phyloP scores from a whole-genome alignment of 2,888 invertebrate genomes.

The Steromphala cineraria region DNA sequence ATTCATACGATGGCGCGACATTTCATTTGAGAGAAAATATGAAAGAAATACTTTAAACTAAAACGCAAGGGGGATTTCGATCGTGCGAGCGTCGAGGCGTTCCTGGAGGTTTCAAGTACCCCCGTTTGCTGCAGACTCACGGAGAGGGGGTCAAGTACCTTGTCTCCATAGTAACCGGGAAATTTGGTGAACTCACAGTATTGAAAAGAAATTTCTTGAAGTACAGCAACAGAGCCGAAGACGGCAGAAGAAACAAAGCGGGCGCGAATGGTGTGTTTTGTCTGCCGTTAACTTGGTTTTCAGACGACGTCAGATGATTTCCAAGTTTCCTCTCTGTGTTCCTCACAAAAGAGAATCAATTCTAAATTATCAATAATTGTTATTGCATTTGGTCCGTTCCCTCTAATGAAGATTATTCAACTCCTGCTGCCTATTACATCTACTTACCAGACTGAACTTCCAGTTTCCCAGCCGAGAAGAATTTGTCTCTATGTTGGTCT shows the following conservation, averaged over 20 bases:
- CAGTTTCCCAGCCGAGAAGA: too few species aligned
- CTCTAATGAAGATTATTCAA: slow-evolving; percentile 10
- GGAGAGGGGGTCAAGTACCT: slow-evolving; percentile 24
- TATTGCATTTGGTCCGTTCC: neutral
- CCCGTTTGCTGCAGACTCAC: neutral
- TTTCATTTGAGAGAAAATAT: neutral
- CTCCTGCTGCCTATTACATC: neutral
- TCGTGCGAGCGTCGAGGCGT: neutral
- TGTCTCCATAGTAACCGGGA: slow-evolving; percentile 23
- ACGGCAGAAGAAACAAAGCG: neutral
- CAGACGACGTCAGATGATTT: neutral
- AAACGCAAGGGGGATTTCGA: neutral
- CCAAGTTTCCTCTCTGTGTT: neutral
- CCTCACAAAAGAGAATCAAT: neutral
- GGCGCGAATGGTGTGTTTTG: slow-evolving; percentile 2
- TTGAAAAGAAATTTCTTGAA: slow-evolving; percentile 25
- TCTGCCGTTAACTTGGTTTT: neutral
- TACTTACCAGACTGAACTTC: neutral
- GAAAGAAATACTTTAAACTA: neutral
- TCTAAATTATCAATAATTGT: slow-evolving; percentile 18
- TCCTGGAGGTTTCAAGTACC: neutral
- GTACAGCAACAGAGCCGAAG: neutral
- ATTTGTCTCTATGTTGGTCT: too few species aligned
- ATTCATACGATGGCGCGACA: neutral
- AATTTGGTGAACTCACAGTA: slow-evolving; percentile 24